Conservation (phyloP, 2,797 vertebrate genomes). For the Onychomys arenicola region DNA sequence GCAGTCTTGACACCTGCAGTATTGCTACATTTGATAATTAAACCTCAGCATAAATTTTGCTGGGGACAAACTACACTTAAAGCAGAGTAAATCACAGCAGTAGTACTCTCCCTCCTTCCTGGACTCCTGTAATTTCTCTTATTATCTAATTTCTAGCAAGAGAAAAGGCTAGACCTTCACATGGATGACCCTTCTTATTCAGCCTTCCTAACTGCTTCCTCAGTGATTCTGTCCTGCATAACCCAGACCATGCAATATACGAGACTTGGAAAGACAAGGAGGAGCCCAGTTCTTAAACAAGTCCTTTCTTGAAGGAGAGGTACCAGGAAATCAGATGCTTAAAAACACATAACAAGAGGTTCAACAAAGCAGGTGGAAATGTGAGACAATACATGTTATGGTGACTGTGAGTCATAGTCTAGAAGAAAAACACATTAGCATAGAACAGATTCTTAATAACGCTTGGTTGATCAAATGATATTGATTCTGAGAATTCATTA, state of each 20-base stretch:
- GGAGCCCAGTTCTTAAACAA: background rate
- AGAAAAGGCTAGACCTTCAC: background rate
- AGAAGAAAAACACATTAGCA: background rate
- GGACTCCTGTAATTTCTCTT: background rate
- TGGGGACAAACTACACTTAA: background rate
- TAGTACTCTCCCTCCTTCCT: background rate
- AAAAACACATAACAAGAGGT: background rate
- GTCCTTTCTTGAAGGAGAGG: background rate
- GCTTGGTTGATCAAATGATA: background rate
- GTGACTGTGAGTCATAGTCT: background rate
- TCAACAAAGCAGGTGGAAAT: background rate
- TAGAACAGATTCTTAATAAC: background rate
- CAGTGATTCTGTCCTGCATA: background rate
- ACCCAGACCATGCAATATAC: background rate
- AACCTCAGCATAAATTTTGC: background rate
- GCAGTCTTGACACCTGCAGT: background rate
- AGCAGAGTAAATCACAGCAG: background rate
- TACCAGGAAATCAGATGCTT: background rate
- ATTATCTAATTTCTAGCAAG: background rate
- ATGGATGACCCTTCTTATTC: background rate
- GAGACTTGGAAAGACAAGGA: background rate
- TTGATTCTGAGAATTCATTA: background rate
- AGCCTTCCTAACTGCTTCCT: background rate
- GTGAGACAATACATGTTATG: background rate
- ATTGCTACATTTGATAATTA: background rate